These are phyloP conservation scores for Sebastes nivosus DNA, from an alignment of 2,797 vertebrate species.

Conservation along the genomic window DNA sequence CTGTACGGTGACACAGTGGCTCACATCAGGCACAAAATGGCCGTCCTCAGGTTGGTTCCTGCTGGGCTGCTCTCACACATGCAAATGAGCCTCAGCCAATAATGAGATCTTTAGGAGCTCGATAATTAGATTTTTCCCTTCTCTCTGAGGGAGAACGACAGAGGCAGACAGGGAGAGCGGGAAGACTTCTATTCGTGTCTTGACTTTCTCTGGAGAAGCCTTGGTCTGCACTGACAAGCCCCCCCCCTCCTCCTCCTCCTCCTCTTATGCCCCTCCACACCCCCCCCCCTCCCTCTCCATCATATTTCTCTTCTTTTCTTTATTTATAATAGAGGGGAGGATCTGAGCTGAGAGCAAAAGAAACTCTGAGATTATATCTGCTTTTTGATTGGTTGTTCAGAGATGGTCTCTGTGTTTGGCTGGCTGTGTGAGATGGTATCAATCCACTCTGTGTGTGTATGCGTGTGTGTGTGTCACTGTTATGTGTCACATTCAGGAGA, in stretches of 20 bases:
- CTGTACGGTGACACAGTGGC: conserved; percentile 52
- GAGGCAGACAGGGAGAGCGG: conserved; percentile 64
- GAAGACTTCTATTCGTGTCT: conserved; percentile 69
- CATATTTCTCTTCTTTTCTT: conserved; percentile 72
- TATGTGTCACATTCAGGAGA: conserved; percentile 63
- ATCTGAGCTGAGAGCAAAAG: conserved; percentile 65
- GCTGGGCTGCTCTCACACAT: conserved; percentile 75
- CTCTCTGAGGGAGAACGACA: conserved; percentile 71
- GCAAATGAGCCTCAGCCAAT: conserved; percentile 79
- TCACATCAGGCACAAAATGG: conserved; percentile 77
- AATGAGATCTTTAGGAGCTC: conserved; percentile 83
- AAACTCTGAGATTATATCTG: conserved; percentile 76
- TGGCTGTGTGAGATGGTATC: conserved; percentile 71
- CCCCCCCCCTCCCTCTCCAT: no score
- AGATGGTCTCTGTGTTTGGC: conserved; percentile 70
- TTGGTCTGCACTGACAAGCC: conserved; percentile 62
- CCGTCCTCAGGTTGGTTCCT: conserved; percentile 73
- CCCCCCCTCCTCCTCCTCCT: background rate
- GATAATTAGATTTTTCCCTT: conserved; percentile 82
- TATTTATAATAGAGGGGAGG: conserved; percentile 75
- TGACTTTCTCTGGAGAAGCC: conserved; percentile 71
- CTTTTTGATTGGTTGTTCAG: conserved; percentile 76
- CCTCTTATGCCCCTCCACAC: background rate
- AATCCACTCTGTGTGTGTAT: conserved; percentile 33
- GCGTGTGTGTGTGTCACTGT: conserved; percentile 24